Base-by-base conservation (phyloP, 2,888 invertebrate species). In the Andrena trimmerana region DNA sequence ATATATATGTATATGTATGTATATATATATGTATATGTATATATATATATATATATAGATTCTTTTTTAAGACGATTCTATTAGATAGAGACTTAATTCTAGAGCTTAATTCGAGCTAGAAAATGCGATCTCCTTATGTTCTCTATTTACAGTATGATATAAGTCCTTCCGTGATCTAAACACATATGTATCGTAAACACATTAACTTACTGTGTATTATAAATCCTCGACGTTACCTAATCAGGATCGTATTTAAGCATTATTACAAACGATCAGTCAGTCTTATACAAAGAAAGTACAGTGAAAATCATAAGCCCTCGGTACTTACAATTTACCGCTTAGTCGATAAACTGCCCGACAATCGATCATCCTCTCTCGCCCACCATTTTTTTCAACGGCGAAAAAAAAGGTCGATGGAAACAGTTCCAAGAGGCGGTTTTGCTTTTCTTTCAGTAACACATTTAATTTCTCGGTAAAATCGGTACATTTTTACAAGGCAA, bases 401-500 rank as follows among this genome's bases (percentile, higher is more conserved):
- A 68, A 78, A 82, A 81, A 83, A 85, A 83, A 85, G 83, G 83
- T 78, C 78, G 83, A 81, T 85, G 82, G 42, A 83, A 88, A 87
- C 83, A 85, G 80, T 83, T 86, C 67, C 57, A 27, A 89, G 85
- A 87, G 80, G 60, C 83, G 76, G 75, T 20, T 75, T 59, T 72
- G 78, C 65, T 87, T 86, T 87, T 87, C 85, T 91, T 90, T 91
- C 84, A 86, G 83, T 91, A 92, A 92, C 92, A 91, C 90, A 91
- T 92, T 92, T 92, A 92, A 92, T 92, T 91, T 91, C 91, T 91
- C 89, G 90, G 89, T 91, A 90, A 92, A 92, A 90, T 92, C 90
- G 91, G 89, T 92, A 92, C 92, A 92, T 92, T 91, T 92, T 92
- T 92, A 92, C 92, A 91, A 92, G 91, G 90, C 90, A 92, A 92